These are phyloP conservation scores for Lepas anatifera DNA, from an alignment of 2,888 invertebrate species.

Conservation along the genomic window DNA sequence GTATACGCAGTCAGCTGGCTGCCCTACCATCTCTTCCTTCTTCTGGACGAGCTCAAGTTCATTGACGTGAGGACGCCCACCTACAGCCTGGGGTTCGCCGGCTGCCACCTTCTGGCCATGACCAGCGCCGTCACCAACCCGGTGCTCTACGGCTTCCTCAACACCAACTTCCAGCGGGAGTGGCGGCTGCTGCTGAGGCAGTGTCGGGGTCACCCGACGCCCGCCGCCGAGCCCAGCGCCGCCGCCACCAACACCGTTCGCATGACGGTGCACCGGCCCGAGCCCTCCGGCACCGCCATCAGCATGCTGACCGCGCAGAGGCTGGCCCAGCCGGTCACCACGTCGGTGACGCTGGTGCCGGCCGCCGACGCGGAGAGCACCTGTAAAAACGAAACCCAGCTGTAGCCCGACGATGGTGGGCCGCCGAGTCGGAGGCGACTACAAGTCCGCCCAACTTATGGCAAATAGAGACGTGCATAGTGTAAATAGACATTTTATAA, in stretches of 20 bases:
- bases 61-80: neutral
- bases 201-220: neutral
- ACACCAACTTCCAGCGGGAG: conserved; percentile 45
- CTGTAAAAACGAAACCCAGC: neutral
- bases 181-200: conserved; percentile 22
- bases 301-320: neutral
- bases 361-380: neutral
- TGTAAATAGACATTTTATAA: too few relatives aligned
- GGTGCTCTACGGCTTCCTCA: conserved; percentile 47
- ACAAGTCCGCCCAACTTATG: too few relatives aligned
- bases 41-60: conserved; percentile 34
- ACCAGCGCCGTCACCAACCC: conserved; percentile 46
- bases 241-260: conserved; percentile 12
- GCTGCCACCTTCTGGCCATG: conserved; percentile 45
- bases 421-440: neutral
- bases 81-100: conserved; percentile 34
- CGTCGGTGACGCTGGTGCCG: too few relatives aligned
- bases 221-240: neutral
- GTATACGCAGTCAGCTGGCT: conserved; percentile 46
- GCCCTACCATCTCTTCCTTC: conserved; percentile 44
- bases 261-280: neutral
- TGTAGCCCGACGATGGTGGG: neutral
- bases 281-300: neutral
- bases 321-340: too few relatives aligned
- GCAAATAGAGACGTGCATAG: too few relatives aligned